Conservation (phyloP, 2,113 vertebrate genomes). For the Poicephalus meyeri region DNA sequence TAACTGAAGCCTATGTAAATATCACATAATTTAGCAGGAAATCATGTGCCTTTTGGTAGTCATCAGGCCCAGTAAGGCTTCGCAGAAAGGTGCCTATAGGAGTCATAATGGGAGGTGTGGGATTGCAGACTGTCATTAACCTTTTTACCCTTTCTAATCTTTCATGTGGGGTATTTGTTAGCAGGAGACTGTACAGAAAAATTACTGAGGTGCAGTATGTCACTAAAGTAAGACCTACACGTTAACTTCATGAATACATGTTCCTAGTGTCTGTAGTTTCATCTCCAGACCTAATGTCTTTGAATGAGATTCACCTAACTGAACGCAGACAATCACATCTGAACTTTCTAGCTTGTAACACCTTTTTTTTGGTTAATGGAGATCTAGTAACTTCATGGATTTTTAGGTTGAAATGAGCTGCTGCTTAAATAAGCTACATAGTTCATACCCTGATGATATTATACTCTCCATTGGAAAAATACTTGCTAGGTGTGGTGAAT, state of each 20-base stretch:
- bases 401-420: not conserved
- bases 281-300: not conserved
- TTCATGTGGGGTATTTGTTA: not conserved
- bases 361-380: not conserved
- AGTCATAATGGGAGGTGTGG: rapidly evolving
- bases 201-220: not conserved
- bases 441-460: not conserved
- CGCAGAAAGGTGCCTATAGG: not conserved
- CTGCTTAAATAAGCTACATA: not conserved
- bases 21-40: not conserved
- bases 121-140: not conserved
- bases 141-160: not conserved
- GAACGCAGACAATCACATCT: not conserved
- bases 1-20: not conserved
- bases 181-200: not conserved
- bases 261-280: not conserved
- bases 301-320: not conserved
- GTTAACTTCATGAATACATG: not conserved
- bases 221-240: not conserved
- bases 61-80: not conserved
- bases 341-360: not conserved
- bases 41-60: not conserved
- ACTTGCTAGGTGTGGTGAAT: not conserved
- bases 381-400: not conserved
- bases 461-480: not conserved